These are phyloP conservation scores for Melinaea marsaeus DNA, from an alignment of 2,888 invertebrate species.

Conservation along the genomic window DNA sequence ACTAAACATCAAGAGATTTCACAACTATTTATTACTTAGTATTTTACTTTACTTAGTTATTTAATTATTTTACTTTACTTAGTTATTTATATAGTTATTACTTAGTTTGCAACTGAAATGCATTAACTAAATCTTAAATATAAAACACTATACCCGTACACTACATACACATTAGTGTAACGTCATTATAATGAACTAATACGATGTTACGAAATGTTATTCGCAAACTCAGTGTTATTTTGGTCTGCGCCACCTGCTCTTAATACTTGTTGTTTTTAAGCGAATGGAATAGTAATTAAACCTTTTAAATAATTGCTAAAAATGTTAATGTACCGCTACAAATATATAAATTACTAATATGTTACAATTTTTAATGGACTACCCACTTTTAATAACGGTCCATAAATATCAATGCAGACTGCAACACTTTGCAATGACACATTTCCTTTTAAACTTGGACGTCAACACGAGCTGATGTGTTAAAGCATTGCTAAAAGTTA, in stretches of 20 bases:
- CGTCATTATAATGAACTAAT: conserved; percentile 13
- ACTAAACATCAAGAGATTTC: no score
- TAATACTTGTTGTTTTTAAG: conserved; percentile 11
- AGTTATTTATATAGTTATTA: no score
- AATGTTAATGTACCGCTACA: not conserved
- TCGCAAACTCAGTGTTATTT: conserved; percentile 14
- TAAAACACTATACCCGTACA: not conserved
- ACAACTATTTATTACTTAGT: no score
- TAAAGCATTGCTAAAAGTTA: not conserved
- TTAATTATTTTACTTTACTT: no score
- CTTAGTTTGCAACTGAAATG: no score
- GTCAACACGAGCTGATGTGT: not conserved
- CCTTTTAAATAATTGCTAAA: not conserved
- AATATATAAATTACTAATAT: not conserved
- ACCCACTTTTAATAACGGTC: not conserved
- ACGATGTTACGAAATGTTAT: conserved; percentile 15
- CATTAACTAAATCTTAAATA: not conserved
- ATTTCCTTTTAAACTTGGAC: not conserved
- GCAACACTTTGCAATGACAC: conserved; percentile 1
- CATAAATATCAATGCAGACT: not conserved
- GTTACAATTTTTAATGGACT: not conserved
- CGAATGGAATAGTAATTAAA: not conserved
- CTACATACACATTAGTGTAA: not conserved
- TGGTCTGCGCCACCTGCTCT: conserved; percentile 31
- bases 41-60: no score